Base-by-base conservation (phyloP, 2,113 vertebrate genomes). In the Symphodus melops region DNA sequence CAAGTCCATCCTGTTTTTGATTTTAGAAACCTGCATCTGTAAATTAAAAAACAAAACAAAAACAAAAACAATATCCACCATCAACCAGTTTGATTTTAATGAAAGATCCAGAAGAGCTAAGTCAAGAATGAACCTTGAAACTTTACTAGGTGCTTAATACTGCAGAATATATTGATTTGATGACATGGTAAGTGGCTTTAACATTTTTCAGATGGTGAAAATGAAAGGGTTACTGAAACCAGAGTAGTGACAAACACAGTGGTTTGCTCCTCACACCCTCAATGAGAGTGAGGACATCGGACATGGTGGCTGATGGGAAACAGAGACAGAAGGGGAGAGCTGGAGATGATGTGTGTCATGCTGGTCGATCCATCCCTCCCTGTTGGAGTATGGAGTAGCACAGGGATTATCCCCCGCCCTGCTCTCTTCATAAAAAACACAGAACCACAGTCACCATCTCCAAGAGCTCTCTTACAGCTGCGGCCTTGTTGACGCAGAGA, bases 301-400 rank as follows among this genome's bases (percentile, higher is more conserved):
- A 51, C 36, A 39, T 19, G 52, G 37, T 37, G 36, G 58, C 28
- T 75, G 55, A 79, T 72, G 71, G 55, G 68, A 75, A 70, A 77
- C 3, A 5, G 9, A 64, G 16, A 68, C 53, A 66, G 56, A 66
- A 53, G 68, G 60, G 39, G 25, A 59, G 37, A 68, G 76, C 28
- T 52, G 42, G 72, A 75, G 58, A 59, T 76, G 73, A 65, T 82
- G 51, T 66, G 75, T 65, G 70, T 74, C 87, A 74, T 81, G 83
- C 86, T 89, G 87, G 57, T 85, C 74, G 84, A 86, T 87, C 85
- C 67, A 77, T 88, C 80, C 75, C 44, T 78, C 87, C 75, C 80
- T 72, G 70, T 64, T 80, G 88, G 82, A 78, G 63, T 51, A 61
- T 74, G 76, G 77, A 84, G 84, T 81, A 74, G 72, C 77, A 73